Evolutionary conservation across 2,888 invertebrate species (phyloP).

Genomic region (Hedya salicella): DNA sequence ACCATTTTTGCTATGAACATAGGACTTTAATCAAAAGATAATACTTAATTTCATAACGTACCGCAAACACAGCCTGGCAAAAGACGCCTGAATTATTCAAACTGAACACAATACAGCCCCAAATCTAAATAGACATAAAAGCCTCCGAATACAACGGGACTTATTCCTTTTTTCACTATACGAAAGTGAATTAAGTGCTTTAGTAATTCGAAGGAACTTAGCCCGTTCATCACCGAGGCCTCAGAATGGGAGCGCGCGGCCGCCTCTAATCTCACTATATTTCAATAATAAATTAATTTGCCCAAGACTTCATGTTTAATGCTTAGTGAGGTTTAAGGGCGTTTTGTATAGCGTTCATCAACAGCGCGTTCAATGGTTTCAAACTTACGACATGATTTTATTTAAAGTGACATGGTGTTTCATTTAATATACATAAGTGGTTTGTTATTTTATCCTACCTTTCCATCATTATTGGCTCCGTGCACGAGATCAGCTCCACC

Average conservation of each 20-base stretch:
- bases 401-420: too few species aligned
- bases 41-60: conserved; percentile 15
- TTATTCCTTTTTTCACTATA: neutral
- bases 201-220: neutral
- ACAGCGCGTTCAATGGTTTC: too few species aligned
- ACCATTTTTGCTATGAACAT: neutral
- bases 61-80: neutral
- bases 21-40: conserved; percentile 16
- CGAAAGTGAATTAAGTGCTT: neutral
- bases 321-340: neutral
- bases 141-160: neutral
- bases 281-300: conserved; percentile 16
- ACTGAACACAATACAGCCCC: conserved; percentile 4
- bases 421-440: too few species aligned
- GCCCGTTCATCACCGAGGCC: neutral
- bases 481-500: too few species aligned
- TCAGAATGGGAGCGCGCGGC: neutral
- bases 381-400: too few species aligned
- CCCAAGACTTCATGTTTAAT: conserved; percentile 6
- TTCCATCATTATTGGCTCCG: too few species aligned
- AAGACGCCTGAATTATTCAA: conserved; percentile 6
- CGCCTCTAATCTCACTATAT: conserved; percentile 12
- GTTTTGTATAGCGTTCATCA: neutral
- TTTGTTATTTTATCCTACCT: too few species aligned
- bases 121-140: neutral